Evolutionary conservation across 1,140 invertebrate species (phyloP), one percentile per base, ranked within the genome.

Genomic region (Proctacanthus coquilletti): DNA sequence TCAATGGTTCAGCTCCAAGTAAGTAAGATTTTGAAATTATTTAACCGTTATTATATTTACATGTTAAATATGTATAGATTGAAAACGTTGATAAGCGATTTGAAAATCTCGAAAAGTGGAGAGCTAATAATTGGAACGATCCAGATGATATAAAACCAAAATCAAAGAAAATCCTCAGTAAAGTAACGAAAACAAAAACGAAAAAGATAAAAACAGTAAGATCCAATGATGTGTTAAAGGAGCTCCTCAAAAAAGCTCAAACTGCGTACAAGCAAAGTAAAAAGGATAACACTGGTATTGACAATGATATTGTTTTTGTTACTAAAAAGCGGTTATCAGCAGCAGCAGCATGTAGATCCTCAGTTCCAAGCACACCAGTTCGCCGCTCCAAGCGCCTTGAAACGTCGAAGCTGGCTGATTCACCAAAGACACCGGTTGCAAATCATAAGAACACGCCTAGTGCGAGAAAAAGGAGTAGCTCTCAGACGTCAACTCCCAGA

Each of bases 1-100:
- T 78, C 80, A 29, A 77, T 80, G 72, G 61, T 79, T 5, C 70
- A 69, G 31, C 70, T 74, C 41, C 77, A 82, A 48, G 64, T 76
- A 37, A 39, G 5, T 18, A 38, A 38, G 34, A 4, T 35, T 19
- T 40, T 18, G 18, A 17, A 2, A 21, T 20, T 32, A 21, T 33
- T 21, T 21, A 35, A 32, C 9, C 9, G 17, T 42, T 11, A 33
- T 32, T 14, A 4, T 20, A 3, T 19, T 21, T 20, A 15, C 20
- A 29, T 21, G 11, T 39, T 39, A 25, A 32, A 21, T 39, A 10
- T 21, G 44, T n/a, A n/a, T n/a, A n/a, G 38, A 52, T 57, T 11
- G 60, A 61, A 5, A 62, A 76, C 45, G 61, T 74, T 11, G 55
- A 74, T 29, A 52, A 53, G 21, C 55, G 72, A 8, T 75, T 75